Percentiles rank a stretch among this genome's conserved stretches.
phyloP scores from a whole-genome alignment of 2,888 invertebrate species.

The Diloba caeruleocephala region DNA sequence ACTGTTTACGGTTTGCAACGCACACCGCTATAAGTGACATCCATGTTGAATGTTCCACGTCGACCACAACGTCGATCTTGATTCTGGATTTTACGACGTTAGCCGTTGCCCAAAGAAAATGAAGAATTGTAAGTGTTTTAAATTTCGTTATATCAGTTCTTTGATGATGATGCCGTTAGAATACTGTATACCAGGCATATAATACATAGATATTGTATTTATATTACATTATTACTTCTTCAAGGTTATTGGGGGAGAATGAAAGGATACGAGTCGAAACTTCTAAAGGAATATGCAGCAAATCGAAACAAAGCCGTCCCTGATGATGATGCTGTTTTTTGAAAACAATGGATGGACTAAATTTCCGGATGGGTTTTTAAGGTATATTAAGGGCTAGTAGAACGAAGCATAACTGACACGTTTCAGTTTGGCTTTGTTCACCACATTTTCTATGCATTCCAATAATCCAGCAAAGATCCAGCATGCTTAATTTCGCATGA shows the following conservation, averaged over 20 bases:
- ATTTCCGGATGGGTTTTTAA: conserved; percentile 21
- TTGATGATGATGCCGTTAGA: too few relatives aligned
- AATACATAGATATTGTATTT: too few relatives aligned
- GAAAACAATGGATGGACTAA: not conserved
- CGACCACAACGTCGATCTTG: too few relatives aligned
- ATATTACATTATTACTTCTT: not conserved
- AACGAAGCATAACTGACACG: conserved; percentile 52
- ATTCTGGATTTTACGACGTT: too few relatives aligned
- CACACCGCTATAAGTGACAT: too few relatives aligned
- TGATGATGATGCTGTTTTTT: not conserved
- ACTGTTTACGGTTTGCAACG: too few relatives aligned
- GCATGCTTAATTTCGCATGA: conserved; percentile 22
- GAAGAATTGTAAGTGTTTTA: conserved; percentile 15
- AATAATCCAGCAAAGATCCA: conserved; percentile 43
- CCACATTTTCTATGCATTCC: conserved; percentile 39
- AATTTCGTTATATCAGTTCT: too few relatives aligned
- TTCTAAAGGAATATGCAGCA: conserved; percentile 28
- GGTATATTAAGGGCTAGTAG: conserved; percentile 44
- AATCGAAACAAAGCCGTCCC: not conserved
- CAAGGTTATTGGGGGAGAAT: conserved; percentile 28
- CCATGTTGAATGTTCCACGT: too few relatives aligned
- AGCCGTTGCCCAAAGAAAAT: not conserved
- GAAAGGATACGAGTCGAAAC: conserved; percentile 12
- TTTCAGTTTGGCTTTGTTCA: conserved; percentile 51
- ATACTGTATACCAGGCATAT: too few relatives aligned